phyloP scores from a whole-genome alignment of 1,140 invertebrate genomes.

The Drosophila pruinosa region DNA sequence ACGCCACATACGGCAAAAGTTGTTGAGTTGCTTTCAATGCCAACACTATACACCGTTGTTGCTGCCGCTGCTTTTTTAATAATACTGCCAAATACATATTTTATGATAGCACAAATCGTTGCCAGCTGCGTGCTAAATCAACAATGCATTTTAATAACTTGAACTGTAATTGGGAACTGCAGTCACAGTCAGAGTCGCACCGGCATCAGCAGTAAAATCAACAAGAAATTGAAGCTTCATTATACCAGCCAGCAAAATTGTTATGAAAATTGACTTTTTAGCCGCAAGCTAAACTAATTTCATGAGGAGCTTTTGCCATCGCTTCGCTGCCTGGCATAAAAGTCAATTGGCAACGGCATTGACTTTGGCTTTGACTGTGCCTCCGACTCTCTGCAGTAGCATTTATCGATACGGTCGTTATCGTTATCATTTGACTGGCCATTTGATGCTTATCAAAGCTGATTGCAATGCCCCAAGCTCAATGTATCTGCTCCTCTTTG shows the following conservation, averaged over 20 bases:
- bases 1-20: constrained; percentile 44
- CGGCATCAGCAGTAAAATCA: constrained; percentile 51
- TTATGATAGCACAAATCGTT: constrained; percentile 62
- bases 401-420: constrained; percentile 57
- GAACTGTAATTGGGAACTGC: constrained; percentile 1
- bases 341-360: constrained; percentile 56
- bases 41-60: constrained; percentile 18
- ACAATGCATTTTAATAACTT: constrained; percentile 54
- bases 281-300: constrained; percentile 74
- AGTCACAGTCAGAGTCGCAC: neutral
- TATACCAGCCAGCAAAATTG: constrained; percentile 69
- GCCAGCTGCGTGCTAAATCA: constrained; percentile 71
- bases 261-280: constrained; percentile 79
- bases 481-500: constrained; percentile 7
- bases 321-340: constrained; percentile 48
- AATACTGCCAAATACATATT: constrained; percentile 70
- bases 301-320: constrained; percentile 26
- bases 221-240: constrained; percentile 69
- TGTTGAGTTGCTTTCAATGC: constrained; percentile 63
- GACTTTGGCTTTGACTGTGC: constrained; percentile 30
- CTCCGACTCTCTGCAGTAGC: constrained; percentile 6
- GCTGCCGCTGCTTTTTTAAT: constrained; percentile 57
- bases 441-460: constrained; percentile 80
- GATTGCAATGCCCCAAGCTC: constrained; percentile 71
- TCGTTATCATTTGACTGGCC: constrained; percentile 79